Percentiles rank a stretch among this genome's conserved stretches.
Conservation (phyloP, 1,140 invertebrate species). For the Globodera ellingtonae region DNA sequence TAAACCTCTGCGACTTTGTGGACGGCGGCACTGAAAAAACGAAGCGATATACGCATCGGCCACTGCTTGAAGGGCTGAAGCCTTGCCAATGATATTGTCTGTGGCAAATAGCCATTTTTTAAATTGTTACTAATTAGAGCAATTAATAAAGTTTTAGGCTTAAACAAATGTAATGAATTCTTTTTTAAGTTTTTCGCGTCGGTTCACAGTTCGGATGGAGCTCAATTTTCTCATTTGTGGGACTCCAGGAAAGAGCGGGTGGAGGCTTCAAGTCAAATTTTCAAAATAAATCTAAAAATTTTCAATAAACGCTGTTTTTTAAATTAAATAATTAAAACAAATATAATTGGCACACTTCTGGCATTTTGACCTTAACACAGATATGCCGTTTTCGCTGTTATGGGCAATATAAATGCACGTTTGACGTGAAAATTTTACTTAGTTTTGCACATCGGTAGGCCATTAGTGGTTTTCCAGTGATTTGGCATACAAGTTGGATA, state of each 20-base stretch:
- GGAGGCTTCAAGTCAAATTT: slow-evolving; percentile 65
- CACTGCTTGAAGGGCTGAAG: slow-evolving; percentile 32
- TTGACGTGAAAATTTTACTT: slow-evolving; percentile 69
- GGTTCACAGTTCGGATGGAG: slow-evolving; percentile 65
- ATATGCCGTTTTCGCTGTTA: slow-evolving; percentile 70
- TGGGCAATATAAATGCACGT: slow-evolving; percentile 69
- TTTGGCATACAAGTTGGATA: no score
- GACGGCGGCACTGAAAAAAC: slow-evolving; percentile 19
- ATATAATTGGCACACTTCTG: neutral
- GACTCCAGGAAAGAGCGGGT: slow-evolving; percentile 60
- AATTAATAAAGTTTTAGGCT: no score
- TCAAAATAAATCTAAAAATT: neutral
- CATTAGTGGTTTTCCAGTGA: slow-evolving; percentile 35
- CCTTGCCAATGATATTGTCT: no score
- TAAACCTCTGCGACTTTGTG: slow-evolving; percentile 34
- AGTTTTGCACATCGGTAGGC: slow-evolving; percentile 68
- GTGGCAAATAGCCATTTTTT: no score
- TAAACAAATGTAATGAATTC: no score
- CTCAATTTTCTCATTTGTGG: slow-evolving; percentile 66
- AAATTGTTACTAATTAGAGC: neutral
- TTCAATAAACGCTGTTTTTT: no score
- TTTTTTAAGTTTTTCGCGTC: slow-evolving; percentile 51
- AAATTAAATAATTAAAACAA: no score
- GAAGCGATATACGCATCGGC: slow-evolving; percentile 45
- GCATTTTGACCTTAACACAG: slow-evolving; percentile 25